These are phyloP conservation scores for Hormiphora californensis DNA, from an alignment of 37 sponge, comb jelly and placozoan genomes.

Conservation along the genomic window DNA sequence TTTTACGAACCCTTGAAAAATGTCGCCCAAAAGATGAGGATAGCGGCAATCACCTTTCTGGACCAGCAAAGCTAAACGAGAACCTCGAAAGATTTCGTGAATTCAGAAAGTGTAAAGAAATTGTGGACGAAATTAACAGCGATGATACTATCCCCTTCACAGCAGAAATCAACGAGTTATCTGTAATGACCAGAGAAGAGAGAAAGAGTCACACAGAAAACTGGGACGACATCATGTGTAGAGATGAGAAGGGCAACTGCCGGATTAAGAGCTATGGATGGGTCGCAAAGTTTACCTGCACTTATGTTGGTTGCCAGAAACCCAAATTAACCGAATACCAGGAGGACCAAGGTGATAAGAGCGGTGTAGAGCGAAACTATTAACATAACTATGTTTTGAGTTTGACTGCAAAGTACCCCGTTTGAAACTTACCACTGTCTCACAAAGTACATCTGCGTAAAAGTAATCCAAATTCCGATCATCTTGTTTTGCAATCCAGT, in stretches of 20 bases:
- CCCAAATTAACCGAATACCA: background rate
- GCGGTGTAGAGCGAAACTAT: background rate
- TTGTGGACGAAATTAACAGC: background rate
- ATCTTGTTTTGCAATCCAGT: slow-evolving; percentile 66
- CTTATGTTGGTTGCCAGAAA: background rate
- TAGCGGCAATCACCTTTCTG: no score
- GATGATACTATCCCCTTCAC: background rate
- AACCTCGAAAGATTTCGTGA: background rate
- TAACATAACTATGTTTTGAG: no score
- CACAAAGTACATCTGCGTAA: slow-evolving; percentile 63
- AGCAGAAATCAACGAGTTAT: slow-evolving; percentile 1
- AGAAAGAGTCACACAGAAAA: background rate
- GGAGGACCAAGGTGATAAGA: no score
- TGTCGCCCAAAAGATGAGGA: no score
- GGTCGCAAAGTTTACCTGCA: background rate
- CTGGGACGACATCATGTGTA: background rate
- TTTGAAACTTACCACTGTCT: slow-evolving; percentile 66
- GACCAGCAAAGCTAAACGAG: no score
- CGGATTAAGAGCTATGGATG: background rate
- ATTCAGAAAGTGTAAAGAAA: slow-evolving; percentile 2
- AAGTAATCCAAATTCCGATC: slow-evolving; percentile 41
- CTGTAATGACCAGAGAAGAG: background rate
- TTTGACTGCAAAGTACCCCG: background rate
- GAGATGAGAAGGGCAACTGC: background rate
- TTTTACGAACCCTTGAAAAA: no score